Conservation (phyloP, 30 jellyfish, hydroid and myxozoan genomes). For the Clytia hemisphaerica region DNA sequence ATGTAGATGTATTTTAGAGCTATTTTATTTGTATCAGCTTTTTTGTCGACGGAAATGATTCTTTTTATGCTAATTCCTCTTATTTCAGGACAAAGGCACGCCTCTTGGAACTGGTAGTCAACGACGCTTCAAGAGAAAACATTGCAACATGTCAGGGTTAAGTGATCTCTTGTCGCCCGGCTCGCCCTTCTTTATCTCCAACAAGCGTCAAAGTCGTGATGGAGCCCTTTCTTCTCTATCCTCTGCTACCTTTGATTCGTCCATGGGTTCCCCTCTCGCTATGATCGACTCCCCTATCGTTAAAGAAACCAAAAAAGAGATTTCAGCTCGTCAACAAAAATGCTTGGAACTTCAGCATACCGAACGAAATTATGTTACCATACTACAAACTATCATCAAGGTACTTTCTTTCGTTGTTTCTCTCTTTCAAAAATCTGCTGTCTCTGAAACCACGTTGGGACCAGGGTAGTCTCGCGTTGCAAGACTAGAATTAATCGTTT, state of each 20-base stretch:
- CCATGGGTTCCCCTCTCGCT: conserved; percentile 73
- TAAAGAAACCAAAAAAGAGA: conserved; percentile 27
- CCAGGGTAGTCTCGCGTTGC: no score
- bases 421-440: no score
- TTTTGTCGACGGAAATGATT: no score
- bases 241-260: conserved; percentile 76
- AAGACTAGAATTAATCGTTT: no score
- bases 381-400: conserved; percentile 65
- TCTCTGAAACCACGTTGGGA: no score
- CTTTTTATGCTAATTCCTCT: no score
- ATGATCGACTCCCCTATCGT: conserved; percentile 29
- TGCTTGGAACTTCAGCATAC: conserved; percentile 84
- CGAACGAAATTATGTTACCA: conserved; percentile 78
- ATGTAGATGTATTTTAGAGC: neutral
- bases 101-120: conserved; percentile 31
- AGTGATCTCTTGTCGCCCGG: conserved; percentile 88
- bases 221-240: conserved; percentile 76
- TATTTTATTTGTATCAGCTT: no score
- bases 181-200: conserved; percentile 58
- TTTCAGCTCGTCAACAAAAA: conserved; percentile 73
- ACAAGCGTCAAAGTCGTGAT: conserved; percentile 72
- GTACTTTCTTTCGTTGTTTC: conserved; percentile 37
- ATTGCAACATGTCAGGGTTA: conserved; percentile 49
- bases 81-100: conserved; percentile 63
- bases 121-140: conserved; percentile 61